Conservation (phyloP, 2,888 invertebrate species). For the Spicauda simplicius region DNA sequence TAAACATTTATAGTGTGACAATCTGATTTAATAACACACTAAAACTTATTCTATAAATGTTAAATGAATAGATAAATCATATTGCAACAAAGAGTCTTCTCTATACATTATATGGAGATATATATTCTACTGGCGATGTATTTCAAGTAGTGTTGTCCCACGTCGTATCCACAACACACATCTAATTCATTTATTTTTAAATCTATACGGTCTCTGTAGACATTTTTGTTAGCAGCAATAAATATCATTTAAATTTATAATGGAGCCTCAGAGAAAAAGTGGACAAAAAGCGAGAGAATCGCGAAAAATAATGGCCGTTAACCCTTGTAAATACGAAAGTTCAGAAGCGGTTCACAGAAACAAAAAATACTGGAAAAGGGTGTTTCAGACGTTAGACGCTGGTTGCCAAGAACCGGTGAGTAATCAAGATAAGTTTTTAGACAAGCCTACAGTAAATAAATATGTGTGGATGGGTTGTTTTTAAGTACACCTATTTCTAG, state of each 20-base stretch:
- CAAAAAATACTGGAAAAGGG: constrained; percentile 67
- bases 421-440: constrained; percentile 22
- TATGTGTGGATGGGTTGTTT: no score
- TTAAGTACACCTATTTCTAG: no score
- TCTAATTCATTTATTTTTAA: constrained; percentile 6
- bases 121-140: not conserved
- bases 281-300: constrained; percentile 49
- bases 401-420: constrained; percentile 52
- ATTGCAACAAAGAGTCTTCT: not conserved
- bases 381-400: constrained; percentile 59
- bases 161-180: not conserved
- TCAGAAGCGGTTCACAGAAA: constrained; percentile 60
- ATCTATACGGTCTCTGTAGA: constrained; percentile 22
- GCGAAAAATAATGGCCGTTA: constrained; percentile 60
- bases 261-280: constrained; percentile 10
- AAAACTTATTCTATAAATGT: no score
- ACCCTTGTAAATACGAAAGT: constrained; percentile 60
- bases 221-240: not conserved
- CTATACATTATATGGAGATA: not conserved
- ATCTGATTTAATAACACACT: no score
- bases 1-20: no score
- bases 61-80: not conserved
- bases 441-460: no score
- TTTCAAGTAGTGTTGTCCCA: not conserved
- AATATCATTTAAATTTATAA: not conserved